phyloP scores from a whole-genome alignment of 1,140 invertebrate species.

The Cotesia chilonis region DNA sequence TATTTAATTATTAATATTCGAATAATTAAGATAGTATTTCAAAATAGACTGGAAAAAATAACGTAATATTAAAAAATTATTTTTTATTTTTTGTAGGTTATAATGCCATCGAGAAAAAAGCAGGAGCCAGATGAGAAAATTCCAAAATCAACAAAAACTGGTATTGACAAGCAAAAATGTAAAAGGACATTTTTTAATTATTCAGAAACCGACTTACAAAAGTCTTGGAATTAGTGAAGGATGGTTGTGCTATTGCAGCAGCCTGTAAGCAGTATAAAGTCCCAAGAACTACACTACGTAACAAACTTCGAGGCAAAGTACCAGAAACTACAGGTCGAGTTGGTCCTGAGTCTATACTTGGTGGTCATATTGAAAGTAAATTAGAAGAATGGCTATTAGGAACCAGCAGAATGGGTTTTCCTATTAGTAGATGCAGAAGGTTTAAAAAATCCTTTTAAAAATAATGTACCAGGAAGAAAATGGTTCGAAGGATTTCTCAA shows the following conservation, averaged over 20 bases:
- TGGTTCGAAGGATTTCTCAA: slow-evolving; percentile 46
- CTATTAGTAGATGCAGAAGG: slow-evolving; percentile 38
- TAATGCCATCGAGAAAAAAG: slow-evolving; percentile 12
- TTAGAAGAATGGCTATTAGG: slow-evolving; percentile 34
- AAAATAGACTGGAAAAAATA: not conserved
- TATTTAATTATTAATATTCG: slow-evolving; percentile 21
- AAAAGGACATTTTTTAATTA: slow-evolving; percentile 29
- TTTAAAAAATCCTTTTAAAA: slow-evolving; percentile 34
- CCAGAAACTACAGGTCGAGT: slow-evolving; percentile 28
- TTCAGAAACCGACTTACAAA: slow-evolving; percentile 20
- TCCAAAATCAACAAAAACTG: slow-evolving; percentile 23
- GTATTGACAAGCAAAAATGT: slow-evolving; percentile 2
- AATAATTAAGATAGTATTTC: slow-evolving; percentile 18
- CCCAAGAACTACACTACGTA: slow-evolving; percentile 29
- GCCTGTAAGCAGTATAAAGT: slow-evolving; percentile 31
- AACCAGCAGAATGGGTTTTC: slow-evolving; percentile 42
- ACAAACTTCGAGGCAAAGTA: slow-evolving; percentile 30
- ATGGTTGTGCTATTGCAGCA: slow-evolving; percentile 18
- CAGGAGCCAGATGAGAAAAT: slow-evolving; percentile 17
- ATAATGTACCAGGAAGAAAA: slow-evolving; percentile 41
- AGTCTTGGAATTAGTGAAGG: slow-evolving; percentile 19
- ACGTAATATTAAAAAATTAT: not conserved
- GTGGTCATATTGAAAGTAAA: slow-evolving; percentile 35
- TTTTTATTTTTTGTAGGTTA: not conserved
- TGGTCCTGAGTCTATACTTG: slow-evolving; percentile 40